Conservation (phyloP, 2,113 vertebrate species). For the Ellobius talpinus region DNA sequence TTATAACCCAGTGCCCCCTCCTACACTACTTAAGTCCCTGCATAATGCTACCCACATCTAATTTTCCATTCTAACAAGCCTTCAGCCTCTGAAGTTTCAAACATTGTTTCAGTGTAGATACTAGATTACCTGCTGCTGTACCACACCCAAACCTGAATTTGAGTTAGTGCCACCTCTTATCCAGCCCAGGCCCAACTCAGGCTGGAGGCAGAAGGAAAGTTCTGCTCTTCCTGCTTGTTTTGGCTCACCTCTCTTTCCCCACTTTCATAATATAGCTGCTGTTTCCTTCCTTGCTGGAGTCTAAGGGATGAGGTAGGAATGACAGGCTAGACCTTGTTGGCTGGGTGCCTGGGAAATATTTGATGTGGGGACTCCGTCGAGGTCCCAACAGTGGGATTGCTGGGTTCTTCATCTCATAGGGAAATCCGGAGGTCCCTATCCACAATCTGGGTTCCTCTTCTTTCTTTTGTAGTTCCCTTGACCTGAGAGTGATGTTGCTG, state of each 20-base stretch:
- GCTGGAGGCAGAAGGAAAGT: neutral
- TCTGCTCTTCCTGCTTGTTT: neutral
- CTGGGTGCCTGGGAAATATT: neutral
- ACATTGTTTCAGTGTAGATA: neutral
- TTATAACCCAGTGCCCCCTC: rapidly evolving
- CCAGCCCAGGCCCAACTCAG: neutral
- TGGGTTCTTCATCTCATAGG: too few relatives aligned
- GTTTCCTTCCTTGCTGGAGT: neutral
- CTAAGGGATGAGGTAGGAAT: neutral
- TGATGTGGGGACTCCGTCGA: neutral
- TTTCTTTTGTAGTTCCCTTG: neutral
- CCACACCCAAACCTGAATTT: neutral
- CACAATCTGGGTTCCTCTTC: neutral
- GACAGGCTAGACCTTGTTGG: neutral
- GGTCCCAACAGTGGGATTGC: neutral
- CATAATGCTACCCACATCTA: neutral
- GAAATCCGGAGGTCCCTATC: neutral
- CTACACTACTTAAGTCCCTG: neutral
- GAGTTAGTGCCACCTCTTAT: neutral
- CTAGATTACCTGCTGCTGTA: neutral
- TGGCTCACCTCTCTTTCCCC: neutral
- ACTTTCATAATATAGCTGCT: neutral
- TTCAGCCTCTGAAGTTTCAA: neutral
- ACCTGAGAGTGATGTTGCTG: too few relatives aligned
- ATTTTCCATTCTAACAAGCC: neutral